Evolutionary conservation across 2,888 invertebrate genomes (phyloP), one percentile per base, ranked within the genome.

Genomic region (Reticulitermes lucifugus): DNA sequence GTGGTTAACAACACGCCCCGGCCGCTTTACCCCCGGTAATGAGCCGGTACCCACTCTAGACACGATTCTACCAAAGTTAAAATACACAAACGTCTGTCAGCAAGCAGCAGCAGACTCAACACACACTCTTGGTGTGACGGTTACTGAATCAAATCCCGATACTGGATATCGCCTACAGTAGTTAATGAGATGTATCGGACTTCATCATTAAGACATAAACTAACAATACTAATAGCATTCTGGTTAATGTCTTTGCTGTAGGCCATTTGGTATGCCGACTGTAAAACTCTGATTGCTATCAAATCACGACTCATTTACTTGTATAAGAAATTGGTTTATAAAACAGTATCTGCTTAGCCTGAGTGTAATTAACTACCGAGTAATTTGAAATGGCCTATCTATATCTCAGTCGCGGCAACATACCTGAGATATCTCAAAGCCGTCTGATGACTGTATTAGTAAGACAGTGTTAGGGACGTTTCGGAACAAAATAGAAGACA

Each of bases 261-360:
- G 21, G 77, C 77, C 9, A 65, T 65, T 65, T 4, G 21, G 10
- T n/a, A 46, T 46, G 7, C 18, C 41, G 18, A 10, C 75, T 5
- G 43, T 46, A 51, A 77, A 41, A 73, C 21, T 41, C 2, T 4
- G 77, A 77, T 77, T 46, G 9, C n/a, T 51, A 77, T 77, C 77
- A 46, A 51, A 77, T 77, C 77, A 77, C 77, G 77, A 77, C 46
- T 5, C 46, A 46, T 77, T 35, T 35, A 35, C 35, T 35, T 2
- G 22, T 46, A 46, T 77, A 46, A 77, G 41, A 77, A 77, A 77
- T 51, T 46, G 46, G n/a, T 77, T 77, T 77, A 46, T 46, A 77
- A 73, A 35, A 6, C 35, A 55, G 4, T 2, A 55, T 55, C 55
- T 55, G 18, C 29, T 3, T 77, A 77, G 6, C 41, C 46, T n/a